Evolutionary conservation across 2,888 invertebrate species (phyloP), one percentile per base, ranked within the genome.

Genomic region (Caenorhabditis japonica): DNA sequence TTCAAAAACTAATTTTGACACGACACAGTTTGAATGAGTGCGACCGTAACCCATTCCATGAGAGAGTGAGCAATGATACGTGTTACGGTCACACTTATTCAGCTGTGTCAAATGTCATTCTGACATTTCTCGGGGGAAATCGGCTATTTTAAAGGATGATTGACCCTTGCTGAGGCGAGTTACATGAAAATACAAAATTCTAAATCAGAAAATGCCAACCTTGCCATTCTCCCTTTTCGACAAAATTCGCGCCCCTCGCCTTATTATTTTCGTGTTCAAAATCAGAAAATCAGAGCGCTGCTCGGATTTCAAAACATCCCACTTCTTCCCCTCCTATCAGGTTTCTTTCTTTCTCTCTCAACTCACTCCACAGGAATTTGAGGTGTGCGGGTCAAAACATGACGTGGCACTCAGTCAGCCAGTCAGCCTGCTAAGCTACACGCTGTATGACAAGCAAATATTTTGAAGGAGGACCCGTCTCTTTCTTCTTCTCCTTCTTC

Each of bases 371-470:
- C 15, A 21, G 64, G 55, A 56, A 64, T 64, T 30, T 34, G 27
- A 49, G 56, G 64, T 64, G 46, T 47, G 44, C 55, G 23, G 55
- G 55, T 56, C 64, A 64, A 64, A 64, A 53, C 62, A 62, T 61
- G 61, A 61, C 61, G 58, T 38, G 43, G 17, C 43, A 15, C 17
- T 38, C 41, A 13, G 41, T 10, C 55, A 19, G 33, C 36, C 33
- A 43, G 17, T 62, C 64, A 56, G 55, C n/a, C n/a, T n/a, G n/a
- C n/a, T n/a, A n/a, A n/a, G n/a, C n/a, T 64, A 64, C 64, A 64
- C 55, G 64, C 39, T 56, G 55, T 56, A 64, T 64, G 64, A 64
- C 64, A 64, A 64, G 64, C 53, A 55, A 62, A 62, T 62, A 62
- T 62, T 62, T 62, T 62, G 53, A 47, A 55, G 49, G 34, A 55